Percentiles rank a stretch among this genome's conserved stretches.
Conservation (phyloP, 2,888 invertebrate species). For the Orchestes rusci region DNA sequence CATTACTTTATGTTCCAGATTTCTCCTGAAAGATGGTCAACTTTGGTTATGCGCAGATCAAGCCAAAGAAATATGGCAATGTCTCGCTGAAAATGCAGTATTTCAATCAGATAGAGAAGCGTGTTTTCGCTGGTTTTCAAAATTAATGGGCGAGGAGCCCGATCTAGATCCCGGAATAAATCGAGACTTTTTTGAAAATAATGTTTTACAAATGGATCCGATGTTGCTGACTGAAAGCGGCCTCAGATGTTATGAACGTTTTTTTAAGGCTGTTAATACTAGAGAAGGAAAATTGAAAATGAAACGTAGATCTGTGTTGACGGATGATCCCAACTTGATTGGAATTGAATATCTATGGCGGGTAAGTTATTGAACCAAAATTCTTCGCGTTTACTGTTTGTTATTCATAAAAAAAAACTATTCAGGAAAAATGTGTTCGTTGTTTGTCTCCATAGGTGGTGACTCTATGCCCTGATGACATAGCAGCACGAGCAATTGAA, state of each 20-base stretch:
- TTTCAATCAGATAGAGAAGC: conserved; percentile 90
- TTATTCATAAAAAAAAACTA: too few relatives aligned
- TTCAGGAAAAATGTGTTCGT: too few relatives aligned
- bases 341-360: conserved; percentile 94
- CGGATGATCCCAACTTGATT: conserved; percentile 91
- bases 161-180: conserved; percentile 95
- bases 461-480: conserved; percentile 84
- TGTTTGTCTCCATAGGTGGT: conserved; percentile 44
- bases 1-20: conserved; percentile 55
- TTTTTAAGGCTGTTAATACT: conserved; percentile 91
- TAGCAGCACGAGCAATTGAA: conserved; percentile 86
- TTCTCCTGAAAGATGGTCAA: conserved; percentile 90
- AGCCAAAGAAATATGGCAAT: conserved; percentile 95
- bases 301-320: conserved; percentile 75
- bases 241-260: conserved; percentile 82
- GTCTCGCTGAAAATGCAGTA: conserved; percentile 88
- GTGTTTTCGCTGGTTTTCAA: conserved; percentile 97
- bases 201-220: conserved; percentile 87
- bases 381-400: too few relatives aligned
- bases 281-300: conserved; percentile 89
- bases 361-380: too few relatives aligned
- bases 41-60: conserved; percentile 95
- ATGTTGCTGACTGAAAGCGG: conserved; percentile 88
- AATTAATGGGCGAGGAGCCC: conserved; percentile 93
- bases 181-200: conserved; percentile 91